Conservation (phyloP, 2,888 invertebrate genomes). For the Eupithecia subfuscata region DNA sequence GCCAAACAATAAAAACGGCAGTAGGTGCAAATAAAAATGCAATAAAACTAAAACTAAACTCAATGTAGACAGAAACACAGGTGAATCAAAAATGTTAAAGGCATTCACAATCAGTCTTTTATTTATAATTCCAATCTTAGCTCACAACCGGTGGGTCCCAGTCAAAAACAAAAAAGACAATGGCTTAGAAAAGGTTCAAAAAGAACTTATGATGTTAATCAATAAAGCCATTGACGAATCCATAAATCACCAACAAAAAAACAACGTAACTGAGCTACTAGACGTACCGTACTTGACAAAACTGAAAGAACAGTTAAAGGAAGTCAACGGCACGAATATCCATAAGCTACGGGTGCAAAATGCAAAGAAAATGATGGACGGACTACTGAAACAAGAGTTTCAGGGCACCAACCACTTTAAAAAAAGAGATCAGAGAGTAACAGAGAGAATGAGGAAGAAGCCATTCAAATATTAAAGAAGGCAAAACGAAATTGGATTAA, state of each 20-base stretch:
- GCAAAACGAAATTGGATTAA: too few species aligned
- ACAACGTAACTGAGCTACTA: neutral
- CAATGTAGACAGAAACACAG: neutral
- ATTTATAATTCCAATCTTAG: neutral
- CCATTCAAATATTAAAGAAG: too few species aligned
- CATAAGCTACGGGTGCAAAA: neutral
- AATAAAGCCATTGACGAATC: neutral
- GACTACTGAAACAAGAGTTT: neutral
- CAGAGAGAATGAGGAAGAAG: neutral
- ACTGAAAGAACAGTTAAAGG: neutral
- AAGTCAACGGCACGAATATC: neutral
- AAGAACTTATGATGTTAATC: neutral
- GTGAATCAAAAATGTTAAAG: neutral
- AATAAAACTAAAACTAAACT: neutral
- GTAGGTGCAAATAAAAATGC: neutral
- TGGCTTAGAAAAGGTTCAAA: neutral
- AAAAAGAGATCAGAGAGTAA: neutral
- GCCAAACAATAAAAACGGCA: neutral
- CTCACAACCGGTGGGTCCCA: neutral
- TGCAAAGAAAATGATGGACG: neutral
- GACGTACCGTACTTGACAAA: neutral
- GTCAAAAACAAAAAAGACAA: neutral
- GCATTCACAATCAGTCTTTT: neutral
- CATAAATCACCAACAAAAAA: neutral
- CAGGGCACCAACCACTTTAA: neutral